These are phyloP conservation scores for Stegophylla sp. DNA, from an alignment of 2,888 invertebrate genomes.

Conservation along the genomic window DNA sequence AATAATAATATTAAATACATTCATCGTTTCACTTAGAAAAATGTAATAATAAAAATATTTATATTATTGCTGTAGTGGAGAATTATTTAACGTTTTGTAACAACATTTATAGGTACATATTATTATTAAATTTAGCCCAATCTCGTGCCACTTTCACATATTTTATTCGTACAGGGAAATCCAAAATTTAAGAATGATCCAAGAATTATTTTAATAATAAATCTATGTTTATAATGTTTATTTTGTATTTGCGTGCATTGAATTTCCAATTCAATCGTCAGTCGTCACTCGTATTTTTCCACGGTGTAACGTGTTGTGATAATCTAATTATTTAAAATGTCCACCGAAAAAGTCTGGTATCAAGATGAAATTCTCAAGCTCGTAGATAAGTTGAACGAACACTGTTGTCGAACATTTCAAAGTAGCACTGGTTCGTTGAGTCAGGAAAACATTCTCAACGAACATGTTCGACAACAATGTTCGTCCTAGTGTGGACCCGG, in stretches of 20 bases:
- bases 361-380: neutral
- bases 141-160: neutral
- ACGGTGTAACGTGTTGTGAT: neutral
- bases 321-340: neutral
- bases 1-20: no score
- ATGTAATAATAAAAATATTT: conserved; percentile 4
- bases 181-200: neutral
- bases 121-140: neutral
- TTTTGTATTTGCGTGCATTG: neutral
- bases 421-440: no score
- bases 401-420: no score
- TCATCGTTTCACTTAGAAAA: no score
- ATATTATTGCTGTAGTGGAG: neutral
- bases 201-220: neutral
- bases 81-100: no score
- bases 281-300: neutral
- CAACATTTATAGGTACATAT: no score
- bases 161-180: neutral
- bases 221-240: no score
- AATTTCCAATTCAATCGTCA: neutral
- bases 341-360: neutral
- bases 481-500: no score
- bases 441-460: no score
- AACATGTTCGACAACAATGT: no score
- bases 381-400: no score